A percentile compares a stretch with the other conserved stretches of the same genome.
Evolutionary conservation across 2,797 vertebrate species (phyloP).

Genomic region (Etheostoma nigrum): DNA sequence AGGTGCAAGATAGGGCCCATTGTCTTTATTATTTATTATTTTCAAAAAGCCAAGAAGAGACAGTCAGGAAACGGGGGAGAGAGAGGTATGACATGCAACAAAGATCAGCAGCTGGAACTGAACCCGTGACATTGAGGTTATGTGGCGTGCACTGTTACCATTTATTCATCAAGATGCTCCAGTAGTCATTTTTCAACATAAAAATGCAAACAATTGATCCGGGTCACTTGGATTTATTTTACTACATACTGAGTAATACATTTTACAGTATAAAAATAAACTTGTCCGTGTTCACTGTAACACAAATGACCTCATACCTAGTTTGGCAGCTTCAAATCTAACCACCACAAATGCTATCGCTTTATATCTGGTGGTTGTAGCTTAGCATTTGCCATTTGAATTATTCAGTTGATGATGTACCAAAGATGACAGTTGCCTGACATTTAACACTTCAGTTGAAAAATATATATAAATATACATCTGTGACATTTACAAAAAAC

Average conservation of each 20-base stretch:
- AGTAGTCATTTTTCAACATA: background rate
- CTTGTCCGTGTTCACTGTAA: background rate
- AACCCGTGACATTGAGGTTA: background rate
- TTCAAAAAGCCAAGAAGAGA: background rate
- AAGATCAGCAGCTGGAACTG: background rate
- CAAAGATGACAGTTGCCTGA: background rate
- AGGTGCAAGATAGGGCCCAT: no score
- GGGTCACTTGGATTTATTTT: background rate
- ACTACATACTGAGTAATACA: background rate
- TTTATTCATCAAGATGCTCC: background rate
- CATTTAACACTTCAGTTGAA: constrained; percentile 21
- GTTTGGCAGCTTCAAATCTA: background rate
- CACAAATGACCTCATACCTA: background rate
- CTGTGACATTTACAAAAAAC: background rate
- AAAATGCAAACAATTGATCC: background rate
- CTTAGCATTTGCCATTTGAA: background rate
- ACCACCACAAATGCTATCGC: background rate
- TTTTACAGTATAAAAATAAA: constrained; percentile 3
- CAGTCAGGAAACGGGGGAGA: background rate
- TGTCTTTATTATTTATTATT: background rate
- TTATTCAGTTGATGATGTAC: constrained; percentile 22
- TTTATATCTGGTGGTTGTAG: background rate
- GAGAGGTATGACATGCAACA: background rate
- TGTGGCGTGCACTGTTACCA: no score
- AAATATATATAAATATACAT: background rate